A percentile compares a stretch with the other conserved stretches of the same genome.
Evolutionary conservation across 2,888 invertebrate species (phyloP).

Genomic region (Rhagonycha lutea): DNA sequence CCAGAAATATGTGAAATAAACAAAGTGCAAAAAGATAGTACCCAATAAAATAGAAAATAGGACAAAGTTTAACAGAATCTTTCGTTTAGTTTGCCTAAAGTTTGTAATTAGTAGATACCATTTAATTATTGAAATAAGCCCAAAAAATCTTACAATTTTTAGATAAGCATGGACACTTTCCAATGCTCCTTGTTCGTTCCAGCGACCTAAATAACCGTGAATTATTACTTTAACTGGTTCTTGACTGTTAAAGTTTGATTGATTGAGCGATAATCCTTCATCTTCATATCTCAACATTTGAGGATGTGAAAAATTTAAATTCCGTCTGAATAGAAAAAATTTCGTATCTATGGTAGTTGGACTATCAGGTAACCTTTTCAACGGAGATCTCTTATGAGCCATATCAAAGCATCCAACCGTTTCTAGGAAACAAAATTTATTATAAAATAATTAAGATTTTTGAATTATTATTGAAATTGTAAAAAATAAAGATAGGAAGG

Average conservation of each 20-base stretch:
- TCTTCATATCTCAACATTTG: constrained; percentile 57
- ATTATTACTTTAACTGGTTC: constrained; percentile 59
- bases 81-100: too few relatives aligned
- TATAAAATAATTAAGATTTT: not conserved
- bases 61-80: too few relatives aligned
- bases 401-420: constrained; percentile 62
- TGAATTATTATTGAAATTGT: too few relatives aligned
- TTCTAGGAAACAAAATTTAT: constrained; percentile 49
- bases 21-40: too few relatives aligned
- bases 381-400: constrained; percentile 55
- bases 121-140: not conserved
- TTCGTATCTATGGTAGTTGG: constrained; percentile 59
- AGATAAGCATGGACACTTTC: constrained; percentile 56
- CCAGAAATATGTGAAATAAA: too few relatives aligned
- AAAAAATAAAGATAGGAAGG: not conserved
- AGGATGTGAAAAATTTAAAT: constrained; percentile 50
- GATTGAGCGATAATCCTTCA: constrained; percentile 52
- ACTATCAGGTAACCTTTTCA: constrained; percentile 61
- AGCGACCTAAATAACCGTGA: constrained; percentile 64
- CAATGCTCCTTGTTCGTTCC: constrained; percentile 56
- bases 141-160: constrained; percentile 55
- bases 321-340: constrained; percentile 58
- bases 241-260: constrained; percentile 55
- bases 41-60: too few relatives aligned
- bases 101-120: too few relatives aligned